Percentiles rank a stretch among this genome's conserved stretches.
Conservation (phyloP, 2,113 vertebrate genomes). For the Crotophaga sulcirostris region DNA sequence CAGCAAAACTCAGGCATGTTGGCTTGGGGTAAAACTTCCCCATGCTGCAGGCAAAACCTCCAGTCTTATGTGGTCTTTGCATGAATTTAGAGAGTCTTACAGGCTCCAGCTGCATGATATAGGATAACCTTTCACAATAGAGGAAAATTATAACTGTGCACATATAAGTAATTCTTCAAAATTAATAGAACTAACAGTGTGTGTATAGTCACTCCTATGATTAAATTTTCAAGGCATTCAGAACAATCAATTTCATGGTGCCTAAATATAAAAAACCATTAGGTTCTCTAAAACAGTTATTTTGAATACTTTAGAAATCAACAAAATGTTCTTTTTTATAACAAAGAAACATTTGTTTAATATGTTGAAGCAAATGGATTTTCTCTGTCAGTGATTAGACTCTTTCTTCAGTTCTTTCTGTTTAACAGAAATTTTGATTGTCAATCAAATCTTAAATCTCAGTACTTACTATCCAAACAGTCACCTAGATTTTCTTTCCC, state of each 20-base stretch:
- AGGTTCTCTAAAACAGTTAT: conserved; percentile 43
- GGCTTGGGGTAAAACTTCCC: neutral
- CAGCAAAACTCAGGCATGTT: rapidly evolving
- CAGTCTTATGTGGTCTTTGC: neutral
- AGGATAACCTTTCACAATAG: conserved; percentile 19
- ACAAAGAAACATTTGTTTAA: conserved; percentile 57
- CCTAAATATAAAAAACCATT: conserved; percentile 55
- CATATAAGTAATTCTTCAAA: conserved; percentile 33
- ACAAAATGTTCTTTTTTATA: conserved; percentile 56
- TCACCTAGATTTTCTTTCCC: conserved; percentile 48
- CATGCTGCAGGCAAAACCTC: neutral
- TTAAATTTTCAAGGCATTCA: conserved; percentile 45
- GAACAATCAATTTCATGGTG: conserved; percentile 37
- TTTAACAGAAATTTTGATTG: conserved; percentile 58
- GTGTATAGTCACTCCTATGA: conserved; percentile 29
- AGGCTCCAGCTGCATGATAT: conserved; percentile 6
- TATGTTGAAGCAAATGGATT: conserved; percentile 40
- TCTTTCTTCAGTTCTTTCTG: conserved; percentile 36
- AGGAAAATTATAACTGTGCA: conserved; percentile 42
- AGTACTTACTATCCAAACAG: conserved; percentile 42
- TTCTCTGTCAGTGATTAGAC: conserved; percentile 48
- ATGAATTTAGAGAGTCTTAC: neutral
- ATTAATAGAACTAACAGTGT: conserved; percentile 33
- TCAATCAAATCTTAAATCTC: conserved; percentile 63
- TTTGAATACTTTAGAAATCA: conserved; percentile 61